These are phyloP conservation scores for Eupithecia subumbrata DNA, from an alignment of 2,888 invertebrate genomes.

Conservation along the genomic window DNA sequence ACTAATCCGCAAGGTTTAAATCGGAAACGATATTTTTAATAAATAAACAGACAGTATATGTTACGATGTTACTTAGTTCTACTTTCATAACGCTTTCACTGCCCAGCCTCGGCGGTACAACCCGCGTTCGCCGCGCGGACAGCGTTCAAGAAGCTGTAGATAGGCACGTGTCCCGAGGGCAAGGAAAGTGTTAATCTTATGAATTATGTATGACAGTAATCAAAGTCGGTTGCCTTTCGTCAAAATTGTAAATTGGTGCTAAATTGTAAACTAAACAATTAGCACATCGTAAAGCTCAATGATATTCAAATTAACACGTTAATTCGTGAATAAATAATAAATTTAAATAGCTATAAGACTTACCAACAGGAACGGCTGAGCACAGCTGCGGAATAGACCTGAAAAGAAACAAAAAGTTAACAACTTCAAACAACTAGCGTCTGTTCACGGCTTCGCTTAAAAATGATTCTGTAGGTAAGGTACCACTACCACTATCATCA, in stretches of 20 bases:
- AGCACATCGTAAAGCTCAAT: background rate
- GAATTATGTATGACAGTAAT: background rate
- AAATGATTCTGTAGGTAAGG: too few species aligned
- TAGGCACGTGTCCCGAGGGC: background rate
- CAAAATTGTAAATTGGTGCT: background rate
- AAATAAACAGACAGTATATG: too few species aligned
- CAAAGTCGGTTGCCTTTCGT: background rate
- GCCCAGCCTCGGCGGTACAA: background rate
- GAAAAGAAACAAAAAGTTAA: background rate
- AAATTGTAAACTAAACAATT: background rate
- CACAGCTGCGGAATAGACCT: constrained; percentile 41
- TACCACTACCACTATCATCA: too few species aligned
- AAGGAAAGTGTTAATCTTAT: background rate
- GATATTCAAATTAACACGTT: background rate
- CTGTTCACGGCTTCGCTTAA: too few species aligned
- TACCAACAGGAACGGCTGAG: constrained; percentile 57
- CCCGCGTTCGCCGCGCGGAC: too few species aligned
- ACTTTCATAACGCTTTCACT: background rate
- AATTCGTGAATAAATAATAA: background rate
- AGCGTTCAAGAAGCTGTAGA: background rate
- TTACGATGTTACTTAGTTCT: too few species aligned
- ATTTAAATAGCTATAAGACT: constrained; percentile 40
- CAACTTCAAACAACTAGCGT: too few species aligned
- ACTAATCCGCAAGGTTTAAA: too few species aligned
- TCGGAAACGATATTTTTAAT: too few species aligned